Evolutionary conservation across 2,113 vertebrate species (phyloP).

Genomic region (Bubo bubo): DNA sequence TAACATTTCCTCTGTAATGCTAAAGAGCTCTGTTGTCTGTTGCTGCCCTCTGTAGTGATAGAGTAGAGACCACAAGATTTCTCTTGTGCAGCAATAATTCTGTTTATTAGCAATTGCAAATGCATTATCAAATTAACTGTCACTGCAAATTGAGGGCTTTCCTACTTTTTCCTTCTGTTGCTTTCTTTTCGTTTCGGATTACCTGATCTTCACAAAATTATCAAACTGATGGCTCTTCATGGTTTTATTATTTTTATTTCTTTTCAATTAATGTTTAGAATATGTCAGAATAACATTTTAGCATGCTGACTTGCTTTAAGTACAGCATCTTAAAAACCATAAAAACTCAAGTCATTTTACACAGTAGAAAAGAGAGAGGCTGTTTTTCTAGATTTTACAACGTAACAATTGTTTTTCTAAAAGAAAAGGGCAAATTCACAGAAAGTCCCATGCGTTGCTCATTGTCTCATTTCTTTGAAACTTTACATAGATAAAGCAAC

Average conservation of each 20-base stretch:
- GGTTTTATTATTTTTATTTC: neutral
- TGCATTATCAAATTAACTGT: accelerated
- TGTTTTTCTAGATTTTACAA: neutral
- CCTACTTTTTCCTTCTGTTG: neutral
- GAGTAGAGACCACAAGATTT: constrained; percentile 70
- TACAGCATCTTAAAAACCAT: neutral
- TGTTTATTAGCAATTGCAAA: neutral
- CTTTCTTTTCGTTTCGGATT: neutral
- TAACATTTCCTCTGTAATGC: constrained; percentile 19
- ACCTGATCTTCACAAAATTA: neutral
- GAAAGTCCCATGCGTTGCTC: accelerated
- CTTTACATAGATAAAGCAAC: neutral
- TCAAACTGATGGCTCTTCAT: accelerated
- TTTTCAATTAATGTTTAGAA: neutral
- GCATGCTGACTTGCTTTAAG: neutral
- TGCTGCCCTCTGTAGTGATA: constrained; percentile 84
- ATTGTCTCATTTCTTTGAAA: neutral
- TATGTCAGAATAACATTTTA: neutral
- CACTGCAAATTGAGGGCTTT: neutral
- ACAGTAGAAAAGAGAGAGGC: neutral
- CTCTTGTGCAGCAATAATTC: neutral
- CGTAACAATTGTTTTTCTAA: neutral
- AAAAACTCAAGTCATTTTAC: neutral
- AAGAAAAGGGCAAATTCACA: neutral
- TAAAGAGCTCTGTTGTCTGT: constrained; percentile 75